Evolutionary conservation across 37 sponge, comb jelly and placozoan genomes (phyloP).

Genomic region (Axinella damicornis): DNA sequence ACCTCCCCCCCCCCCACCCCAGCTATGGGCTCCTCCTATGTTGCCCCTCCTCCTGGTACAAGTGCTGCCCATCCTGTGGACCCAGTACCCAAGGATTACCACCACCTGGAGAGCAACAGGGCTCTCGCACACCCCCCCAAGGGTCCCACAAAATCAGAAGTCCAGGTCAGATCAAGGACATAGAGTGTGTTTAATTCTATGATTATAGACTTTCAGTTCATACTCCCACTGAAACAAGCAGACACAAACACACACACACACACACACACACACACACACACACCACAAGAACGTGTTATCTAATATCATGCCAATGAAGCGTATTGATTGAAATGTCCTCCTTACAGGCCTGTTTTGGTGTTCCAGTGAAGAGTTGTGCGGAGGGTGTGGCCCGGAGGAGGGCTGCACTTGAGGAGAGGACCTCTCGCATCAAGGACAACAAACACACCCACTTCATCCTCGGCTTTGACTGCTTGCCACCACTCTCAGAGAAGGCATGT

Average conservation of each 20-base stretch:
- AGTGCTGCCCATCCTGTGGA: conserved; percentile 1
- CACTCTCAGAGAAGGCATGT: conserved; percentile 62
- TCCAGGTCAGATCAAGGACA: background rate
- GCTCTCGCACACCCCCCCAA: conserved; percentile 56
- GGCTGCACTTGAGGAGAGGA: conserved; percentile 42
- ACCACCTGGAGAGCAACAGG: conserved; percentile 70
- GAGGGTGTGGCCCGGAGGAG: conserved; percentile 1
- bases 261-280: conserved; percentile 22
- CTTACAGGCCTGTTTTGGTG: background rate
- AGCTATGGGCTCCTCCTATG: conserved; percentile 63
- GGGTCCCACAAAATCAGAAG: background rate
- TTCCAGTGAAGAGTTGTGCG: conserved; percentile 8
- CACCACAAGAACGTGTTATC: too few species aligned
- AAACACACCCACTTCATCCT: conserved; percentile 75
- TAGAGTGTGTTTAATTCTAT: too few species aligned
- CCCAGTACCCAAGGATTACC: conserved; percentile 38
- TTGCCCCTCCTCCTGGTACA: conserved; percentile 19
- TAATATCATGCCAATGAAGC: too few species aligned
- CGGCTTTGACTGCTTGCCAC: conserved; percentile 52
- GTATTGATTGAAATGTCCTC: background rate
- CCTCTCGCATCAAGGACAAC: conserved; percentile 55
- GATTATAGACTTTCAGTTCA: too few species aligned
- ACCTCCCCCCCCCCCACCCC: background rate
- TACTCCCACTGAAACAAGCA: background rate
- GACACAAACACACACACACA: conserved; percentile 17